Percentiles rank a stretch among this genome's conserved stretches.
phyloP scores from a whole-genome alignment of 2,888 invertebrate genomes.

The Folsomia manolachei region DNA sequence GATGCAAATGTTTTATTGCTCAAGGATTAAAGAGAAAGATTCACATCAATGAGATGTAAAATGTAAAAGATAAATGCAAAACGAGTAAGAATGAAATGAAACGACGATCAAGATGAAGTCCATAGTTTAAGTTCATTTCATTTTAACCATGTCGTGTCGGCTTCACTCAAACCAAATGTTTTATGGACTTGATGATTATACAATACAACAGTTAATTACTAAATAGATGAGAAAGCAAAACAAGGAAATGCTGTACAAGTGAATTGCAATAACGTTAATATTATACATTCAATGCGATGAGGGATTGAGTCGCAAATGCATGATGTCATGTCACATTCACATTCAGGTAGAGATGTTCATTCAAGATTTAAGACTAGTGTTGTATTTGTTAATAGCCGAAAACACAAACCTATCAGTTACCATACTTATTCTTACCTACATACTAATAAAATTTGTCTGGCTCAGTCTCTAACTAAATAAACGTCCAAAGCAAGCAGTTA shows the following conservation, averaged over 20 bases:
- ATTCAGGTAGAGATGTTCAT: neutral
- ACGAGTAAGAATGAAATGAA: neutral
- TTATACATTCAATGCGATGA: neutral
- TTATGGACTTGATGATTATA: constrained; percentile 5
- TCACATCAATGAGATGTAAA: neutral
- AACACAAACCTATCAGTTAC: neutral
- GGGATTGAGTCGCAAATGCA: neutral
- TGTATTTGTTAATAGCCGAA: neutral
- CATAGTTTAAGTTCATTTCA: neutral
- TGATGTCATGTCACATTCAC: too few relatives aligned
- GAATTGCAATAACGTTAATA: too few relatives aligned
- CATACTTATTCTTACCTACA: too few relatives aligned
- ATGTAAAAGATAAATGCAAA: too few relatives aligned
- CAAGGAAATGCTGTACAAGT: constrained; percentile 1
- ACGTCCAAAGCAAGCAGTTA: neutral
- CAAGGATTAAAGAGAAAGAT: neutral
- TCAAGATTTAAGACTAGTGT: too few relatives aligned
- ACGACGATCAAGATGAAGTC: neutral
- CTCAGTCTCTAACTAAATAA: neutral
- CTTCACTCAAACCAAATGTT: neutral
- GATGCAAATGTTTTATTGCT: constrained; percentile 10
- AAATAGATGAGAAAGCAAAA: constrained; percentile 1
- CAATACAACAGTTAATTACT: constrained; percentile 2
- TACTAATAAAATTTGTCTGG: neutral
- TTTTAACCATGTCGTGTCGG: neutral